A percentile compares a stretch with the other conserved stretches of the same genome.
Conservation (phyloP, 2,113 vertebrate genomes). For the Regulus satrapa region DNA sequence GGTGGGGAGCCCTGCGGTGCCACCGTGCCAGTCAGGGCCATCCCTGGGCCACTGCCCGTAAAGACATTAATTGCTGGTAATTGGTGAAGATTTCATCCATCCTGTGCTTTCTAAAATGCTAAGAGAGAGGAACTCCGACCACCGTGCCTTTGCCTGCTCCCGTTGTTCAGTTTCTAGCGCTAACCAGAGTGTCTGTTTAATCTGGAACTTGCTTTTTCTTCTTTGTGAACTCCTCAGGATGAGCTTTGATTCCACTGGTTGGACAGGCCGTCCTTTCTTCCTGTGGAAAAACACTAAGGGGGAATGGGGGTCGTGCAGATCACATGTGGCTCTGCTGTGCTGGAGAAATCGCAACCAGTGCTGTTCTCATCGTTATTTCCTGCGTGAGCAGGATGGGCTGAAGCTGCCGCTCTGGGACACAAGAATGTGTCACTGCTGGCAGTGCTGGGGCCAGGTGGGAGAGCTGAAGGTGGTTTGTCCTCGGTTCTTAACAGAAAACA, state of each 20-base stretch:
- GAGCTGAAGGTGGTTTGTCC: not conserved
- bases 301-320: rapidly evolving
- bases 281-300: not conserved
- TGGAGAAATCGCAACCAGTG: not conserved
- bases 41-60: rapidly evolving
- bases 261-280: not conserved
- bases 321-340: rapidly evolving
- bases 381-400: not conserved
- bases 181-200: not conserved
- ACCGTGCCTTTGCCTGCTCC: not conserved
- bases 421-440: rapidly evolving
- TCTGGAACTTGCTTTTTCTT: not conserved
- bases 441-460: not conserved
- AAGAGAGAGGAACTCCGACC: not conserved
- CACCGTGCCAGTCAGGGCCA: not conserved
- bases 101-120: not conserved
- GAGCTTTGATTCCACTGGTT: not conserved
- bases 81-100: not conserved
- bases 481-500: not conserved
- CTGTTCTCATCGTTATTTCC: not conserved
- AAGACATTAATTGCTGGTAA: not conserved
- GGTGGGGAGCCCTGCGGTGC: rapidly evolving
- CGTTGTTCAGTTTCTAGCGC: not conserved
- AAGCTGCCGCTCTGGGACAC: not conserved
- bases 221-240: not conserved